A percentile compares a stretch with the other conserved stretches of the same genome.
Conservation (phyloP, 2,888 invertebrate genomes). For the Eilema caniola region DNA sequence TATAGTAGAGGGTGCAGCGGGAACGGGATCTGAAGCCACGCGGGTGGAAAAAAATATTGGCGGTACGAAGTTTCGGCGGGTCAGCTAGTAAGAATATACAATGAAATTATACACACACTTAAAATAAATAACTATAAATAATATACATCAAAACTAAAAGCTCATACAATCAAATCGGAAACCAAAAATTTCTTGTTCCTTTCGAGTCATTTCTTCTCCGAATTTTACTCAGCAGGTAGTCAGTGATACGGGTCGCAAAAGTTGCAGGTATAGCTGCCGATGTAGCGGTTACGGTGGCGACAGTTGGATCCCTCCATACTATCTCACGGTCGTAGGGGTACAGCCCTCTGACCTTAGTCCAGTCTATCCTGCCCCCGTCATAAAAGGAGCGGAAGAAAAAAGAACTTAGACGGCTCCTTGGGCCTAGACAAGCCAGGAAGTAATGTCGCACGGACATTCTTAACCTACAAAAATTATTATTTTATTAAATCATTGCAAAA, state of each 20-base stretch:
- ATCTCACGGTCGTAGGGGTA: conserved; percentile 11
- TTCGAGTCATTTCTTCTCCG: background rate
- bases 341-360: conserved; percentile 20
- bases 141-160: conserved; percentile 5
- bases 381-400: conserved; percentile 21
- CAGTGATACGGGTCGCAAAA: conserved; percentile 8
- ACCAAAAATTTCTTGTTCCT: conserved; percentile 6
- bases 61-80: too few species aligned
- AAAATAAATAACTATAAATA: background rate
- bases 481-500: background rate
- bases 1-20: too few species aligned
- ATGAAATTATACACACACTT: background rate
- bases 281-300: conserved; percentile 20
- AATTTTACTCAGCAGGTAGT: conserved; percentile 15
- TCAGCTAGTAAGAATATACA: background rate
- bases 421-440: conserved; percentile 8
- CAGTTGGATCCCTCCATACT: conserved; percentile 15
- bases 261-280: conserved; percentile 21
- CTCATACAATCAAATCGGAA: conserved; percentile 5
- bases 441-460: conserved; percentile 14
- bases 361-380: conserved; percentile 11
- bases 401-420: conserved; percentile 7
- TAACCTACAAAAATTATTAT: background rate
- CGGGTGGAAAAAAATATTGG: too few species aligned
- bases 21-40: too few species aligned